Evolutionary conservation across 1,140 invertebrate species (phyloP).

Genomic region (Sinella curviseta): DNA sequence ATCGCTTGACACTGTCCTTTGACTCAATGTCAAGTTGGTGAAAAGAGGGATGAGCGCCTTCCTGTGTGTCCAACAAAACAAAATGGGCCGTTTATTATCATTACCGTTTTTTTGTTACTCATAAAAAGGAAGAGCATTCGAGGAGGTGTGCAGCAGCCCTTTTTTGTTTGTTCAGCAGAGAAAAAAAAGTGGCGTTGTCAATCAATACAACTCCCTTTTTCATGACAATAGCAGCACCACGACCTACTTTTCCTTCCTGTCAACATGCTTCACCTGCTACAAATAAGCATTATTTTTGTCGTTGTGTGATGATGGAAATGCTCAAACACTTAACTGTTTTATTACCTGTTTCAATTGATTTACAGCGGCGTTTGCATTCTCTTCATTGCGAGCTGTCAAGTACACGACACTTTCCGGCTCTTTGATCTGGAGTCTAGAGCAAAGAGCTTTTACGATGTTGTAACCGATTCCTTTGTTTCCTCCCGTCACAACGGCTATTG

Average conservation of each 20-base stretch:
- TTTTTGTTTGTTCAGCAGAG: too few relatives aligned
- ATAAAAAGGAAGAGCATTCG: too few relatives aligned
- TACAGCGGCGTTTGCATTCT: constrained; percentile 62
- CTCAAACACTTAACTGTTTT: neutral
- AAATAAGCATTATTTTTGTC: too few relatives aligned
- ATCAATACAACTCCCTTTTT: too few relatives aligned
- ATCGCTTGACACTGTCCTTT: constrained; percentile 60
- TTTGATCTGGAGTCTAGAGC: constrained; percentile 58
- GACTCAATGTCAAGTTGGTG: constrained; percentile 70
- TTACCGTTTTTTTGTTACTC: too few relatives aligned
- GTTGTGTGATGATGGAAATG: too few relatives aligned
- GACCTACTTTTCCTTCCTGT: too few relatives aligned
- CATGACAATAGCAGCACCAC: too few relatives aligned
- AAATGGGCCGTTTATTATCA: neutral
- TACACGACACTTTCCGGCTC: constrained; percentile 61
- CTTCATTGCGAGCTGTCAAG: constrained; percentile 63
- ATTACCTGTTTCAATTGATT: constrained; percentile 57
- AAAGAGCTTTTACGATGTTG: constrained; percentile 67
- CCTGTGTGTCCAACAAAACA: constrained; percentile 30
- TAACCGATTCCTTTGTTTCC: constrained; percentile 60
- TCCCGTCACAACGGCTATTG: neutral
- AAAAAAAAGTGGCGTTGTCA: too few relatives aligned
- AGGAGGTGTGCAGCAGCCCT: too few relatives aligned
- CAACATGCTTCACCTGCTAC: too few relatives aligned
- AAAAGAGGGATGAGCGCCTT: constrained; percentile 62